Conservation (phyloP, 2,113 vertebrate genomes). For the Pica pica region DNA sequence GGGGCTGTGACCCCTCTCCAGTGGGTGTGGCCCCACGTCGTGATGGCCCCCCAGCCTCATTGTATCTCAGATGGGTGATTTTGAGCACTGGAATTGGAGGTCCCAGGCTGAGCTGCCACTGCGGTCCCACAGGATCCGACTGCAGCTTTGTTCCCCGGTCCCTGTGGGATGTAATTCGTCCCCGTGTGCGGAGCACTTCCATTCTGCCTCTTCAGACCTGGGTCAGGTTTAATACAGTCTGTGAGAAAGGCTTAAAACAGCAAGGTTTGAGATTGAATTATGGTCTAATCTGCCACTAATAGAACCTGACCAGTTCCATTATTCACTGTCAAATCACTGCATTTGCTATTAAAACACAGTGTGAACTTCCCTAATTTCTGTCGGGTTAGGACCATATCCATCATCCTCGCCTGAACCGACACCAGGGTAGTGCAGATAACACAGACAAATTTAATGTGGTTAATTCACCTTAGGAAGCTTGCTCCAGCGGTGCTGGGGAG, state of each 20-base stretch:
- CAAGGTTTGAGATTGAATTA: slow-evolving; percentile 52
- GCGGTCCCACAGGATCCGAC: rapidly evolving
- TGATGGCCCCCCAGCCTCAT: rapidly evolving
- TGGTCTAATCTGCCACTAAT: slow-evolving; percentile 60
- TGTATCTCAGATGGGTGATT: background rate
- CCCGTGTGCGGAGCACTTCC: background rate
- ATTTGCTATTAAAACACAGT: slow-evolving; percentile 54
- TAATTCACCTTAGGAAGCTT: slow-evolving; percentile 47
- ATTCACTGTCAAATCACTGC: slow-evolving; percentile 55
- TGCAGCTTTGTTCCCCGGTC: background rate
- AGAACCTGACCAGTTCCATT: slow-evolving; percentile 57
- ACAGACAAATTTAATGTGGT: slow-evolving; percentile 41
- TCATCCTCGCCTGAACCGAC: slow-evolving; percentile 30
- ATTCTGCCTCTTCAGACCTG: background rate
- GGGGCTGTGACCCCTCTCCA: background rate
- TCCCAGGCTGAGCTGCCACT: background rate
- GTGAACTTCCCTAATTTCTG: slow-evolving; percentile 62
- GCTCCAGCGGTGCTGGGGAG: background rate
- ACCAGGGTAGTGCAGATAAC: slow-evolving; percentile 37
- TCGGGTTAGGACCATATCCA: slow-evolving; percentile 45
- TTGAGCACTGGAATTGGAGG: background rate
- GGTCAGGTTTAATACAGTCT: slow-evolving; percentile 50
- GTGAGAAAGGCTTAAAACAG: slow-evolving; percentile 43
- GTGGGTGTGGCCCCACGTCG: rapidly evolving
- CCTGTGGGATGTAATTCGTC: background rate